Conservation (phyloP, 2,888 invertebrate genomes). For the Mesoligia furuncula region DNA sequence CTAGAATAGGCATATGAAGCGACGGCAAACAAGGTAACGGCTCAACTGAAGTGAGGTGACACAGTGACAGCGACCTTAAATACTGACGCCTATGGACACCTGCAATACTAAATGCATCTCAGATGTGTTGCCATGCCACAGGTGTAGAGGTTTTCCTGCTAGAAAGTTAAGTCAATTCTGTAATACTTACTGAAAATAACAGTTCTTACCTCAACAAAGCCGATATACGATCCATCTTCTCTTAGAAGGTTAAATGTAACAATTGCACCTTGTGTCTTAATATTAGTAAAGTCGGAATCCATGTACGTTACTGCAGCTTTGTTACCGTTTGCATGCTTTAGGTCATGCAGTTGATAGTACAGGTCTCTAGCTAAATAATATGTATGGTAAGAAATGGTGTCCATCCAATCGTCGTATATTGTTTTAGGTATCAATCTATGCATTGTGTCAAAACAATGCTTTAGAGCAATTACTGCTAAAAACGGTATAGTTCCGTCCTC, state of each 20-base stretch:
- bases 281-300: conserved; percentile 92
- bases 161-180: not conserved
- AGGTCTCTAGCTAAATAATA: conserved; percentile 94
- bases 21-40: not conserved
- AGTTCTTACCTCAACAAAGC: conserved; percentile 94
- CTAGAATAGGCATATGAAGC: not conserved
- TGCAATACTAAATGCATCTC: not conserved
- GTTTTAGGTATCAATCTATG: conserved; percentile 91
- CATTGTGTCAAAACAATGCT: conserved; percentile 95
- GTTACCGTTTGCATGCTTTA: conserved; percentile 93
- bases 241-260: conserved; percentile 97
- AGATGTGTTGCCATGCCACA: not conserved
- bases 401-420: conserved; percentile 87
- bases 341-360: conserved; percentile 90
- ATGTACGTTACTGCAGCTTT: conserved; percentile 93
- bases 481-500: conserved; percentile 98
- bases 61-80: not conserved
- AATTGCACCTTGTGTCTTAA: conserved; percentile 94
- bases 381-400: conserved; percentile 93
- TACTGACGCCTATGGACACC: not conserved
- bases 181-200: not conserved
- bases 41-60: not conserved
- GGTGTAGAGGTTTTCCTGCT: not conserved
- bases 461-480: conserved; percentile 94
- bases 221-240: conserved; percentile 94